Percentiles rank a stretch among this genome's conserved stretches.
phyloP scores from a whole-genome alignment of 2,113 vertebrate genomes.

The Syngnathus floridae region DNA sequence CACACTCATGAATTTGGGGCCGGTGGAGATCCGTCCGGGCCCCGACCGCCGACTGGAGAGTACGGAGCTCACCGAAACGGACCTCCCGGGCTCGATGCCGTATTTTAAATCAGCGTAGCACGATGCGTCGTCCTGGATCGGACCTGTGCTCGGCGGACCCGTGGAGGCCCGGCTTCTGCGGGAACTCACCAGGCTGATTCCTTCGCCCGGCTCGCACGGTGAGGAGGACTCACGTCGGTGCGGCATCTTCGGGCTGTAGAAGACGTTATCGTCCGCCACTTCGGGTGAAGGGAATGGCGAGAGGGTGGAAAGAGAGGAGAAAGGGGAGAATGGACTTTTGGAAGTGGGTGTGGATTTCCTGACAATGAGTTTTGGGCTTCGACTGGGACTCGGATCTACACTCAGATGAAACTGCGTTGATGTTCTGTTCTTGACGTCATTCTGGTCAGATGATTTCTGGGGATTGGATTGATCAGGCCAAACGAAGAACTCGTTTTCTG shows the following conservation, averaged over 20 bases:
- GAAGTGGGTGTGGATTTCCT: constrained; percentile 46
- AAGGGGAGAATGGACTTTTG: constrained; percentile 55
- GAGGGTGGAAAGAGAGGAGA: constrained; percentile 47
- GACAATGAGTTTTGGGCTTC: constrained; percentile 14
- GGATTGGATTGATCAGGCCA: constrained; percentile 20
- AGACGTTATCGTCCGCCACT: constrained; percentile 57
- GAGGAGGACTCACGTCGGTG: constrained; percentile 41
- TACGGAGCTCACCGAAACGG: constrained; percentile 67
- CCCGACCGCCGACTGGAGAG: constrained; percentile 64
- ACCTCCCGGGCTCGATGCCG: constrained; percentile 61
- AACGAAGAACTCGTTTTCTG: constrained; percentile 9
- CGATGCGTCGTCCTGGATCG: constrained; percentile 27
- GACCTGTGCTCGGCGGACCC: constrained; percentile 34
- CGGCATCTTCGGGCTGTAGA: constrained; percentile 60
- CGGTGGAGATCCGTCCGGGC: constrained; percentile 68
- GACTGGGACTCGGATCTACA: constrained; percentile 32
- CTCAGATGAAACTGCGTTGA: constrained; percentile 23
- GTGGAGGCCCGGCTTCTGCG: constrained; percentile 42
- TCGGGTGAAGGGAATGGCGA: constrained; percentile 45
- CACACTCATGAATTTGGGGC: constrained; percentile 57
- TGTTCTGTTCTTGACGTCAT: constrained; percentile 15
- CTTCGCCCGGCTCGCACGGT: constrained; percentile 41
- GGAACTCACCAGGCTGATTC: constrained; percentile 22
- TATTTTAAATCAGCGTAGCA: constrained; percentile 70
- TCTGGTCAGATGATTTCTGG: constrained; percentile 14